Conservation (phyloP, 1,140 invertebrate species). For the Carcinoscorpius rotundicauda region DNA sequence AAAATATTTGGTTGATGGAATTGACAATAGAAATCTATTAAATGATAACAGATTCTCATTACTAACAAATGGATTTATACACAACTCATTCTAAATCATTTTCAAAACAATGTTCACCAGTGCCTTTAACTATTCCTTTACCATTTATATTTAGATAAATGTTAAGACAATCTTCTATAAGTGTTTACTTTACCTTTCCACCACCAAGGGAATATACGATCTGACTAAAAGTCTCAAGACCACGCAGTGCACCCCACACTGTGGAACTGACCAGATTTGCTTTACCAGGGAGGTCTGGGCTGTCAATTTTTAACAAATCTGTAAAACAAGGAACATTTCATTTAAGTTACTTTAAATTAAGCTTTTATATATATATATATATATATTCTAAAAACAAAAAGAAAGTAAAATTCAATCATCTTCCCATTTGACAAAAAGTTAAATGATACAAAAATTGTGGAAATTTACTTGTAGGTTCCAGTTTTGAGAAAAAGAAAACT, state of each 20-base stretch:
- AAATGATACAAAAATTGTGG: not conserved
- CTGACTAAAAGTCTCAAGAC: constrained; percentile 66
- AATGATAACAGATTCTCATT: no score
- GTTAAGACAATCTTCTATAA: not conserved
- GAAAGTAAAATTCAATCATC: not conserved
- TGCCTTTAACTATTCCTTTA: no score
- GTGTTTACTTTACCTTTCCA: constrained; percentile 33
- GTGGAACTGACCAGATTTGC: constrained; percentile 29
- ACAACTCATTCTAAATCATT: no score
- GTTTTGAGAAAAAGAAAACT: no score
- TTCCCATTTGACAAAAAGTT: not conserved
- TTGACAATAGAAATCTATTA: no score
- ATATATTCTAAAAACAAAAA: not conserved
- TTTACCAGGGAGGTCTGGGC: constrained; percentile 27
- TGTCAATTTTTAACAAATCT: constrained; percentile 39
- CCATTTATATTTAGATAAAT: not conserved
- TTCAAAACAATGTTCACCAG: no score
- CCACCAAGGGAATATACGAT: constrained; percentile 41
- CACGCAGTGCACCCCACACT: constrained; percentile 64
- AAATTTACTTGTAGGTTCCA: no score
- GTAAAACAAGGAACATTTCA: constrained; percentile 14
- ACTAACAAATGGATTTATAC: no score
- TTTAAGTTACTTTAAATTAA: not conserved
- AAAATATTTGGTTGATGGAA: no score
- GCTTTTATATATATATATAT: not conserved